phyloP scores from a whole-genome alignment of 2,797 vertebrate species.

The Taeniopygia guttata region DNA sequence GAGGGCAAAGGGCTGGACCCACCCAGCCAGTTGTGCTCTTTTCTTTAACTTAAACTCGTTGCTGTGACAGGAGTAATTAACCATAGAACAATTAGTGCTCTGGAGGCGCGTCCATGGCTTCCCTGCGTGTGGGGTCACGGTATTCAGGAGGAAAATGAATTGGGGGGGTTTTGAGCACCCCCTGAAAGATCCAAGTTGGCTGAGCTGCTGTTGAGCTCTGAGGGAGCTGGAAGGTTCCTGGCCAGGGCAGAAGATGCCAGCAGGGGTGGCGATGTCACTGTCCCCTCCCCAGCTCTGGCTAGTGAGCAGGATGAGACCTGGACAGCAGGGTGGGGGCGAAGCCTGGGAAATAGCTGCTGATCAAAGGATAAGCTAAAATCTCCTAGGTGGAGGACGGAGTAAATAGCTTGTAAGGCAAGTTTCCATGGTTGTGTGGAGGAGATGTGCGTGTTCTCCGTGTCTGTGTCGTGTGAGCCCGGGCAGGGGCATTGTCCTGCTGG shows the following conservation, averaged over 20 bases:
- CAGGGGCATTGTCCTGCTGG: background rate
- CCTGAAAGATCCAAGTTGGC: background rate
- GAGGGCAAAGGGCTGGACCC: conserved; percentile 27
- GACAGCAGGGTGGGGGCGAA: background rate
- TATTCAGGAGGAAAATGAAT: background rate
- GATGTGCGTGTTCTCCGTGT: background rate
- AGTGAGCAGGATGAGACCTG: background rate
- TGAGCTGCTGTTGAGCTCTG: background rate
- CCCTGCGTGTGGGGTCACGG: accelerated
- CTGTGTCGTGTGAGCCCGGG: background rate
- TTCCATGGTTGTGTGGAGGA: background rate
- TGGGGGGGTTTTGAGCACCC: background rate
- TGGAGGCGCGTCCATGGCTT: background rate
- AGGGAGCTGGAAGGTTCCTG: background rate
- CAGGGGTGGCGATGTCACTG: background rate
- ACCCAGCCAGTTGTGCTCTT: background rate
- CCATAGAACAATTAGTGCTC: background rate
- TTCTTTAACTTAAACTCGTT: background rate
- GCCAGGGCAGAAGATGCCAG: background rate
- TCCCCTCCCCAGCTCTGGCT: background rate
- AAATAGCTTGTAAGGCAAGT: background rate
- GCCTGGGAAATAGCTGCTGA: background rate
- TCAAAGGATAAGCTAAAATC: background rate
- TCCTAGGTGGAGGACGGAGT: background rate
- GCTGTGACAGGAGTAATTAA: background rate